These are phyloP conservation scores for Platypus cylindrus DNA, from an alignment of 2,888 invertebrate genomes.

Conservation along the genomic window DNA sequence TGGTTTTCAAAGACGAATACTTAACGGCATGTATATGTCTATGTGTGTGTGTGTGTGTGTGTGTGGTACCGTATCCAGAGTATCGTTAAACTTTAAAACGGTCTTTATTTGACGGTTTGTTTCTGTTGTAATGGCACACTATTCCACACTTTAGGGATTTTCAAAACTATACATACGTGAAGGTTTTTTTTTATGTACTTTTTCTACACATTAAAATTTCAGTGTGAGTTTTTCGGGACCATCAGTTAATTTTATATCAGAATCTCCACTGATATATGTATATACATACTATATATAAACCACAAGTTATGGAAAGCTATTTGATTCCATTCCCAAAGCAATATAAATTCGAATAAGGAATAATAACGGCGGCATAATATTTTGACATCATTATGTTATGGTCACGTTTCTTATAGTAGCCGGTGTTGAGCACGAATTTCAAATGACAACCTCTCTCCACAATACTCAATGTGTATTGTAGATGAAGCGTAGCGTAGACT, in stretches of 20 bases:
- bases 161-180: background rate
- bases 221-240: too few species aligned
- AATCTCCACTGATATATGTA: too few species aligned
- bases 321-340: slow-evolving; percentile 21
- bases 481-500: slow-evolving; percentile 16
- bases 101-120: slow-evolving; percentile 15
- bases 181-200: background rate
- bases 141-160: slow-evolving; percentile 11
- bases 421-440: slow-evolving; percentile 33
- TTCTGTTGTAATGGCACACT: slow-evolving; percentile 12
- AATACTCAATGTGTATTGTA: too few species aligned
- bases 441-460: slow-evolving; percentile 25
- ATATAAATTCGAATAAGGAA: slow-evolving; percentile 25
- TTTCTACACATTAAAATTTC: background rate
- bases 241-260: too few species aligned
- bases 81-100: slow-evolving; percentile 18
- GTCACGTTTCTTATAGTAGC: slow-evolving; percentile 36
- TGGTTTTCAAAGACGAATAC: slow-evolving; percentile 23
- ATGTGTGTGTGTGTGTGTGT: too few species aligned
- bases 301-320: slow-evolving; percentile 20
- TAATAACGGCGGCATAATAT: slow-evolving; percentile 28
- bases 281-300: too few species aligned
- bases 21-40: slow-evolving; percentile 22
- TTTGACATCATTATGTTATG: slow-evolving; percentile 33
- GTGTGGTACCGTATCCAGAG: slow-evolving; percentile 14